Evolutionary conservation across 2,888 invertebrate genomes (phyloP).

Genomic region (Nemoura dubitans): DNA sequence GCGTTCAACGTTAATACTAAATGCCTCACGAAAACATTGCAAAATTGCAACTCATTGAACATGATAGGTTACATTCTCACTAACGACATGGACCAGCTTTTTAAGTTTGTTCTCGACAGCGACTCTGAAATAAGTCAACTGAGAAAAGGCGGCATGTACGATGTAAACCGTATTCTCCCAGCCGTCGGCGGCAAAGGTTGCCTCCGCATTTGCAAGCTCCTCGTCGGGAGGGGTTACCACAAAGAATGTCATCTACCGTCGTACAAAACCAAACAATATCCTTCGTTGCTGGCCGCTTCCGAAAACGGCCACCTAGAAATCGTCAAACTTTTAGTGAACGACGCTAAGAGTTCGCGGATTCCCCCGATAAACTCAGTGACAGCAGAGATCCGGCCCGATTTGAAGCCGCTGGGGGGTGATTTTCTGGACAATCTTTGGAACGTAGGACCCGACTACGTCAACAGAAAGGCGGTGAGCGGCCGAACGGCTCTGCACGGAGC

Average conservation of each 20-base stretch:
- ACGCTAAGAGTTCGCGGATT: too few species aligned
- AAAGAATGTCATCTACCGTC: background rate
- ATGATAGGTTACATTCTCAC: background rate
- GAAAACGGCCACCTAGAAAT: background rate
- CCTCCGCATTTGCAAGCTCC: background rate
- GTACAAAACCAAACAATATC: background rate
- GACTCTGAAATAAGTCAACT: background rate
- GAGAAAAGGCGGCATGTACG: background rate
- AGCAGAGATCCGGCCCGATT: too few species aligned
- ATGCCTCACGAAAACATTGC: too few species aligned
- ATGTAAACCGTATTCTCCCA: background rate
- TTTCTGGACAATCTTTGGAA: too few species aligned
- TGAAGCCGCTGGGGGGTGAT: too few species aligned
- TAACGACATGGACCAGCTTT: background rate
- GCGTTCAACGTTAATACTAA: background rate
- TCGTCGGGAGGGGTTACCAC: background rate
- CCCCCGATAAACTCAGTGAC: too few species aligned
- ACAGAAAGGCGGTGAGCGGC: too few species aligned
- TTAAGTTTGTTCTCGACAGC: background rate
- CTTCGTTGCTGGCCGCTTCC: constrained; percentile 8
- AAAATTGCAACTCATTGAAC: too few species aligned
- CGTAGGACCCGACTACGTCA: too few species aligned
- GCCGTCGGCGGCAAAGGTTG: background rate
- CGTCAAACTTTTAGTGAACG: background rate
- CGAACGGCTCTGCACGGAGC: background rate